Conservation (phyloP, 2,888 invertebrate genomes). For the Epinotia brunnichana region DNA sequence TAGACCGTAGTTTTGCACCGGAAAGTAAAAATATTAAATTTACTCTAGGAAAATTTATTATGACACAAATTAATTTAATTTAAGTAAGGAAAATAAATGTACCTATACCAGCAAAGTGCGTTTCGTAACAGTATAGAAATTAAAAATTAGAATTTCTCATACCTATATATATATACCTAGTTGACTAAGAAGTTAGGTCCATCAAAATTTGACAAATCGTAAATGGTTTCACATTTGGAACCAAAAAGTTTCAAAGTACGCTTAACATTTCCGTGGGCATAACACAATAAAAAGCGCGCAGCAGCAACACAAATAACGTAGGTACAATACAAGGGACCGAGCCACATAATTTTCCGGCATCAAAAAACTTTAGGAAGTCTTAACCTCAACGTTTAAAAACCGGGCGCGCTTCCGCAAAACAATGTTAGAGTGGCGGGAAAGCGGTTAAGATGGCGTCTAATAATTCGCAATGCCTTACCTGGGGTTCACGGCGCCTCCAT, state of each 20-base stretch:
- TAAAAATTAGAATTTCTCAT: too few species aligned
- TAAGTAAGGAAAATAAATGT: too few species aligned
- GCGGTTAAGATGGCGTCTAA: conserved; percentile 24
- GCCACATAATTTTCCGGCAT: conserved; percentile 25
- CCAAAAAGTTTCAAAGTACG: background rate
- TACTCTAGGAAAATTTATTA: too few species aligned
- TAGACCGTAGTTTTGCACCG: too few species aligned
- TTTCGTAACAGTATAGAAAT: too few species aligned
- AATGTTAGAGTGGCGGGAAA: conserved; percentile 37
- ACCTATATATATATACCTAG: too few species aligned
- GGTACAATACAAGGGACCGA: background rate
- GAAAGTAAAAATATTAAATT: too few species aligned
- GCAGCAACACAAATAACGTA: conserved; percentile 12
- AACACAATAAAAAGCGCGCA: conserved; percentile 15
- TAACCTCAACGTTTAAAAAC: conserved; percentile 17
- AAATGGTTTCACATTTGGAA: background rate
- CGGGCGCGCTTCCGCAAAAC: conserved; percentile 1
- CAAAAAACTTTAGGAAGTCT: conserved; percentile 17
- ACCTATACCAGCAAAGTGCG: too few species aligned
- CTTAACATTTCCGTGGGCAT: background rate
- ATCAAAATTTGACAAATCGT: too few species aligned
- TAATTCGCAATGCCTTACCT: conserved; percentile 61
- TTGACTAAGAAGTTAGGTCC: too few species aligned
- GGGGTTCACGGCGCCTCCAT: conserved; percentile 73
- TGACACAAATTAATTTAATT: too few species aligned